phyloP scores from a whole-genome alignment of 2,888 invertebrate species.

The Epistrophe grossulariae region DNA sequence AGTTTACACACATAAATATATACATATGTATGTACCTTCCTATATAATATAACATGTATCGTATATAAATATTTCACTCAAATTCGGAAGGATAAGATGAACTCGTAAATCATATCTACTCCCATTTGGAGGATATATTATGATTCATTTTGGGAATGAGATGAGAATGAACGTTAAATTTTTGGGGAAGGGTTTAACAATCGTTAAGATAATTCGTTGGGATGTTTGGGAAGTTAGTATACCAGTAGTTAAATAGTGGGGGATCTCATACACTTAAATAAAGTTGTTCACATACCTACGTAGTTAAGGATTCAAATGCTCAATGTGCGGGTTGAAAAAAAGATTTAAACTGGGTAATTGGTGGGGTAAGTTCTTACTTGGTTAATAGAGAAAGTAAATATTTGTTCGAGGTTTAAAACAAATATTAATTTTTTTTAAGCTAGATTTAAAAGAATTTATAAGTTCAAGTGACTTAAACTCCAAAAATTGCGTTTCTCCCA shows the following conservation, averaged over 20 bases:
- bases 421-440: too few relatives aligned
- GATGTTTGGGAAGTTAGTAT: background rate
- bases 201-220: conserved; percentile 30
- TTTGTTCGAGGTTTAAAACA: too few relatives aligned
- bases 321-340: background rate
- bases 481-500: too few relatives aligned
- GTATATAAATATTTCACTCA: conserved; percentile 25
- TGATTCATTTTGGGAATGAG: conserved; percentile 22
- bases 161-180: conserved; percentile 27
- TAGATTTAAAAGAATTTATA: too few relatives aligned
- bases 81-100: conserved; percentile 17
- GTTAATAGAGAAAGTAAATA: background rate
- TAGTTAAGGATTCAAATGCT: background rate
- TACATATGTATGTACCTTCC: background rate
- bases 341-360: background rate
- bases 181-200: conserved; percentile 9
- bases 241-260: background rate
- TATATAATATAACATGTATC: background rate
- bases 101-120: conserved; percentile 54
- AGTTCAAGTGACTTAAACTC: too few relatives aligned
- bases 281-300: too few relatives aligned
- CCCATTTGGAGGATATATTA: conserved; percentile 30
- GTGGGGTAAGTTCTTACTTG: background rate
- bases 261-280: background rate
- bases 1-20: conserved; percentile 17